Conservation (phyloP, 2,888 invertebrate genomes). For the Labia minor region DNA sequence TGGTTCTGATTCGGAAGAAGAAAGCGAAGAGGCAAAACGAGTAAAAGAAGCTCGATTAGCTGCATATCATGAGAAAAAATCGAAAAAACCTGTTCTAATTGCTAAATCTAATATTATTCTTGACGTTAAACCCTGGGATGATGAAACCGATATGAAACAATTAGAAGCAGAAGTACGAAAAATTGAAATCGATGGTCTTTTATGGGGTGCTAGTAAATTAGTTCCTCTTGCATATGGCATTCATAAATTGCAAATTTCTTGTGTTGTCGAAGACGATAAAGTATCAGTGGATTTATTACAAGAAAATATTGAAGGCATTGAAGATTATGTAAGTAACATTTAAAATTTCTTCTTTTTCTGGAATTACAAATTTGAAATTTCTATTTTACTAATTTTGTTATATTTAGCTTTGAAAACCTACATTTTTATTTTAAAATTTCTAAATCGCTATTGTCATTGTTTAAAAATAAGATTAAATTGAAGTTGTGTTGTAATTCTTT, state of each 20-base stretch:
- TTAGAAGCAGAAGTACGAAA: constrained; percentile 72
- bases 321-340: constrained; percentile 61
- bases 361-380: background rate
- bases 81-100: constrained; percentile 78
- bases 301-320: constrained; percentile 72
- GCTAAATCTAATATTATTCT: constrained; percentile 91
- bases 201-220: constrained; percentile 85
- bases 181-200: constrained; percentile 70
- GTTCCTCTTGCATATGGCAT: constrained; percentile 89
- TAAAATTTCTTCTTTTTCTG: constrained; percentile 4
- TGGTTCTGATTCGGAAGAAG: constrained; percentile 70
- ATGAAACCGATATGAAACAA: constrained; percentile 82
- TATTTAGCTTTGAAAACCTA: background rate
- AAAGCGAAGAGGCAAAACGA: constrained; percentile 60
- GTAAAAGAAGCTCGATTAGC: constrained; percentile 73
- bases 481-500: no score
- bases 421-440: constrained; percentile 4
- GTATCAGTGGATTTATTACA: constrained; percentile 78
- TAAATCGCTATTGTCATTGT: no score
- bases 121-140: constrained; percentile 80
- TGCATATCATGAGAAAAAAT: constrained; percentile 83
- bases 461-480: no score
- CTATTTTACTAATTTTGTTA: constrained; percentile 14
- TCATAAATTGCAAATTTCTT: constrained; percentile 79
- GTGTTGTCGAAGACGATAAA: constrained; percentile 94